phyloP scores from a whole-genome alignment of 1,140 invertebrate genomes.

The Polypedilum pembai region DNA sequence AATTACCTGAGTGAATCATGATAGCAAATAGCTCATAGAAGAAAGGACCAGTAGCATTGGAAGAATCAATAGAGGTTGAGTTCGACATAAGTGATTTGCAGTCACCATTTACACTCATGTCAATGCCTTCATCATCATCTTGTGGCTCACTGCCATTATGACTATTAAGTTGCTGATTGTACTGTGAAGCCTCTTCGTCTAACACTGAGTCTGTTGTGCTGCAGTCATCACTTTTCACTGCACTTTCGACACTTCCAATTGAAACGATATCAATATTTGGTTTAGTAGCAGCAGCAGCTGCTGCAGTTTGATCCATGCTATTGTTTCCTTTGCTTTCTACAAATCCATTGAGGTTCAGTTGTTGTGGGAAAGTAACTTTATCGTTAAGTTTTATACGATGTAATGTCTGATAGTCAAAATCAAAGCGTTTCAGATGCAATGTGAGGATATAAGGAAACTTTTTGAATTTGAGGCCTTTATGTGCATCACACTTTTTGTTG shows the following conservation, averaged over 20 bases:
- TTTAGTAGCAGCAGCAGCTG: neutral
- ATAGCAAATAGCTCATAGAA: conserved; percentile 86
- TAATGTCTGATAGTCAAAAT: conserved; percentile 82
- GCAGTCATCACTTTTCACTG: conserved; percentile 54
- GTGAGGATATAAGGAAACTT: conserved; percentile 84
- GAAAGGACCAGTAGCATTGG: conserved; percentile 56
- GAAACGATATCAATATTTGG: conserved; percentile 25
- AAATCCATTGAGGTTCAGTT: conserved; percentile 73
- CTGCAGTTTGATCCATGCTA: neutral
- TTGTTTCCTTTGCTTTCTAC: conserved; percentile 34
- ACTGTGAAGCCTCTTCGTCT: conserved; percentile 48
- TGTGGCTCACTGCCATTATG: conserved; percentile 31
- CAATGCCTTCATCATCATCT: conserved; percentile 61
- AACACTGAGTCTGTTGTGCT: conserved; percentile 63
- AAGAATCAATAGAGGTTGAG: conserved; percentile 48
- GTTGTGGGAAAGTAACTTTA: conserved; percentile 77
- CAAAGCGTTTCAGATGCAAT: conserved; percentile 83
- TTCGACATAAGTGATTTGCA: conserved; percentile 39
- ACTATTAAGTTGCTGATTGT: neutral
- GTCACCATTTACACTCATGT: conserved; percentile 47
- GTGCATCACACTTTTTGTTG: conserved; percentile 81
- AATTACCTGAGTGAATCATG: conserved; percentile 90
- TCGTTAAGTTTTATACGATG: conserved; percentile 88
- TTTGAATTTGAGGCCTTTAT: conserved; percentile 84
- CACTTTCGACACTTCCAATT: conserved; percentile 35